Evolutionary conservation across 2,113 vertebrate genomes (phyloP).

Genomic region (Passer montanus): DNA sequence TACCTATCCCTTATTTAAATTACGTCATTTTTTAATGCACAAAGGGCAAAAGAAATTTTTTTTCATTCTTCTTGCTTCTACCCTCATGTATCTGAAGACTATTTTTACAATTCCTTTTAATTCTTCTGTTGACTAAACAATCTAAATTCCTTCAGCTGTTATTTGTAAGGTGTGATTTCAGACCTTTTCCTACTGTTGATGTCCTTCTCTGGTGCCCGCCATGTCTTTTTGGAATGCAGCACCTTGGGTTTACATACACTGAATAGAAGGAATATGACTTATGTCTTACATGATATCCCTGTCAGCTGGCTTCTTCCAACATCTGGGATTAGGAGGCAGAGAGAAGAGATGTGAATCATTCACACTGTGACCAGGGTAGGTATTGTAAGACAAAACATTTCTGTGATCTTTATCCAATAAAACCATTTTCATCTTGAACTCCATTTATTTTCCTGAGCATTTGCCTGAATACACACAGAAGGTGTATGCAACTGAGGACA

Average conservation of each 20-base stretch:
- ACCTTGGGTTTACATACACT: neutral
- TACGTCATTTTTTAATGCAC: neutral
- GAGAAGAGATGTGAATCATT: neutral
- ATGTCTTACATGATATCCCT: neutral
- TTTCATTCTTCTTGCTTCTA: neutral
- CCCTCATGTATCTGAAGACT: neutral
- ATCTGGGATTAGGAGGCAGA: neutral
- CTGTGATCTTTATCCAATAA: neutral
- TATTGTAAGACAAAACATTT: neutral
- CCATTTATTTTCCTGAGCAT: neutral
- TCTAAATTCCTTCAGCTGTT: neutral
- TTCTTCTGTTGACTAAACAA: neutral
- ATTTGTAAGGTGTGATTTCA: neutral
- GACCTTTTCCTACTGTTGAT: neutral
- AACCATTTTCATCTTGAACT: neutral
- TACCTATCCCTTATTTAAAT: neutral
- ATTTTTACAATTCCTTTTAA: neutral
- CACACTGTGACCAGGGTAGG: neutral
- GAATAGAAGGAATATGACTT: neutral
- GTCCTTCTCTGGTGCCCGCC: neutral
- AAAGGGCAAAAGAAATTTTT: neutral
- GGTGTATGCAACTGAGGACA: neutral
- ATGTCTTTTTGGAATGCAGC: neutral
- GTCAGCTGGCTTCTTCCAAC: neutral
- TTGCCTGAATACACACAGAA: neutral